These are phyloP conservation scores for Eospalax fontanierii DNA, from an alignment of 2,797 vertebrate species.

Conservation along the genomic window DNA sequence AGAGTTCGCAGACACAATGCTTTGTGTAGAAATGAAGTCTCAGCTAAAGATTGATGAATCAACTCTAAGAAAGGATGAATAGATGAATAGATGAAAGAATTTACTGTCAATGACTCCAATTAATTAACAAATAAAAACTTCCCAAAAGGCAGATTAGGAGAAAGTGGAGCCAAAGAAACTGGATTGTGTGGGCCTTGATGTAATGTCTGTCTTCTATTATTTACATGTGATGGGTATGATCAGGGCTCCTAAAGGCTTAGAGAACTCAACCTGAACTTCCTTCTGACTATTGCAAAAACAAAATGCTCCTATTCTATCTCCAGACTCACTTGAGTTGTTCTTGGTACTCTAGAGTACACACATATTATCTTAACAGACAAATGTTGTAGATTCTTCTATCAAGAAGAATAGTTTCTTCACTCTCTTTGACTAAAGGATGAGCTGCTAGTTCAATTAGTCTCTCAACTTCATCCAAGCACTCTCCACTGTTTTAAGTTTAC, in stretches of 20 bases:
- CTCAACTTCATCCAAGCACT: neutral
- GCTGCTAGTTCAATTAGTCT: neutral
- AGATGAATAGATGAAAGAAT: slow-evolving; percentile 5
- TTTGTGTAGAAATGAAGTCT: neutral
- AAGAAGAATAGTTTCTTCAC: neutral
- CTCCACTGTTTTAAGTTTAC: neutral
- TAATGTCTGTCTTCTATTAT: neutral
- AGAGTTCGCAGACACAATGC: neutral
- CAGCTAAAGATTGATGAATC: neutral
- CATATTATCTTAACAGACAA: neutral
- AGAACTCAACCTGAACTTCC: neutral
- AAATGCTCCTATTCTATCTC: neutral
- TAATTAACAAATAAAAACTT: neutral
- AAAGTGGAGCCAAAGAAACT: slow-evolving; percentile 34
- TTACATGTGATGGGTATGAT: neutral
- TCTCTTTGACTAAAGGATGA: neutral
- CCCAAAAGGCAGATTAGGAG: neutral
- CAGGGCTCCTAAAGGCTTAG: neutral
- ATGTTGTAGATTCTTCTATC: neutral
- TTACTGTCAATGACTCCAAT: neutral
- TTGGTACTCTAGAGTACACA: neutral
- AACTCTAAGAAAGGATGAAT: slow-evolving; percentile 51
- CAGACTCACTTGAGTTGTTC: slow-evolving; percentile 1
- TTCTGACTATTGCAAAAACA: too few relatives aligned
- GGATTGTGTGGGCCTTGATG: neutral